Percentiles rank a stretch among this genome's conserved stretches.
Evolutionary conservation across 2,113 vertebrate genomes (phyloP).

Genomic region (Vulpes lagopus): DNA sequence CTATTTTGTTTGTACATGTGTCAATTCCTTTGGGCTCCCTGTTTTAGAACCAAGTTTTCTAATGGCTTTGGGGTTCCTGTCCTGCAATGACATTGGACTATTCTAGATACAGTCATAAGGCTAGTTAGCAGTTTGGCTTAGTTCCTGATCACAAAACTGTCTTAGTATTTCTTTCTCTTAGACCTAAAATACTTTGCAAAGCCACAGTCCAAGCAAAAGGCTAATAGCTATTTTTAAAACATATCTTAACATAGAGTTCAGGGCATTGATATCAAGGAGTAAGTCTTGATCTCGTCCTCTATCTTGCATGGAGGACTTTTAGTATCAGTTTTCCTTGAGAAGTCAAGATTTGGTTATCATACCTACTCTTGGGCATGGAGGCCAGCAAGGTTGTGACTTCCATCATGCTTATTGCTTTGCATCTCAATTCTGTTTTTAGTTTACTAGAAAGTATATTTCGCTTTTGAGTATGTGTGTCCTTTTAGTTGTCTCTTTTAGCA

Average conservation of each 20-base stretch:
- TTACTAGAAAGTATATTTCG: background rate
- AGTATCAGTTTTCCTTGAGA: background rate
- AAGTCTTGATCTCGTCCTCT: background rate
- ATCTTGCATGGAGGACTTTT: background rate
- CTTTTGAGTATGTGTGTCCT: background rate
- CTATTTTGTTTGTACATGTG: background rate
- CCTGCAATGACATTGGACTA: background rate
- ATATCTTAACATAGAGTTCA: background rate
- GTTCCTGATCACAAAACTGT: background rate
- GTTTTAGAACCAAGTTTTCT: background rate
- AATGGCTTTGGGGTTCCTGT: background rate
- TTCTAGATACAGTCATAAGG: background rate
- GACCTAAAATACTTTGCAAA: background rate
- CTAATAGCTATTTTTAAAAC: background rate
- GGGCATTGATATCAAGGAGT: background rate
- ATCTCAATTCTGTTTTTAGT: slow-evolving; percentile 20
- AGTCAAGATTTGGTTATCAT: background rate
- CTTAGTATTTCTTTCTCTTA: background rate
- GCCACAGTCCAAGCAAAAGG: background rate
- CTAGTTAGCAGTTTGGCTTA: background rate
- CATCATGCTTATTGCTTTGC: background rate
- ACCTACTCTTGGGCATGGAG: background rate
- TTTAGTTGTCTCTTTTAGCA: background rate
- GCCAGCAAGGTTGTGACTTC: background rate
- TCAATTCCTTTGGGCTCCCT: background rate